These are phyloP conservation scores for Tachysurus fulvidraco DNA, from an alignment of 2,113 vertebrate genomes.

Conservation along the genomic window DNA sequence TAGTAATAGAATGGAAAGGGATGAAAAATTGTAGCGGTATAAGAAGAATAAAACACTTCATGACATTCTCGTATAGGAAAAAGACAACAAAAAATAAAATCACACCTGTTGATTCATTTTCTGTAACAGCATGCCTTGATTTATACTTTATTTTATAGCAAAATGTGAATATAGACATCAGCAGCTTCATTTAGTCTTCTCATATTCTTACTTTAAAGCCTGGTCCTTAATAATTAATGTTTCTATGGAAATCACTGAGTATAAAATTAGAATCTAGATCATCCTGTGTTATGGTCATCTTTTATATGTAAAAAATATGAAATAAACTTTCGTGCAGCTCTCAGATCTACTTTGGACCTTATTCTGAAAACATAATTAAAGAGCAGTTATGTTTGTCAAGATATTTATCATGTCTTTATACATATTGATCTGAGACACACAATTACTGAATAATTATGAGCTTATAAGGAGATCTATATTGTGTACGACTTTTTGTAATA, in stretches of 20 bases:
- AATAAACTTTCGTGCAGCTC: not conserved
- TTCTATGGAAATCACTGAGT: not conserved
- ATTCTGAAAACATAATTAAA: not conserved
- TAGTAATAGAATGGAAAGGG: not conserved
- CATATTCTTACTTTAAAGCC: not conserved
- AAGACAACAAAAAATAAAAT: not conserved
- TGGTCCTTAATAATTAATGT: not conserved
- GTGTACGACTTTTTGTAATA: no score
- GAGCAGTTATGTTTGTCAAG: not conserved
- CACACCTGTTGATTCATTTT: not conserved
- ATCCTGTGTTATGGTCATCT: not conserved
- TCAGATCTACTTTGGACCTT: not conserved
- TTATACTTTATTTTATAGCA: not conserved
- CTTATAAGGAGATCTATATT: not conserved
- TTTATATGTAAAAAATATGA: no score
- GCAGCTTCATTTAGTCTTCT: not conserved
- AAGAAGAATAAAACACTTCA: not conserved
- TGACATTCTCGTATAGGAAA: not conserved
- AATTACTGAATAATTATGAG: not conserved
- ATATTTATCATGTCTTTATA: not conserved
- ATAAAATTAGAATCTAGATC: not conserved
- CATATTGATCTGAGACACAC: not conserved
- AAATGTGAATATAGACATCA: not conserved
- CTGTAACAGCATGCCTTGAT: not conserved
- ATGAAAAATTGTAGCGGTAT: not conserved